phyloP scores from a whole-genome alignment of 1,140 invertebrate species.

The Danaus melanippus region DNA sequence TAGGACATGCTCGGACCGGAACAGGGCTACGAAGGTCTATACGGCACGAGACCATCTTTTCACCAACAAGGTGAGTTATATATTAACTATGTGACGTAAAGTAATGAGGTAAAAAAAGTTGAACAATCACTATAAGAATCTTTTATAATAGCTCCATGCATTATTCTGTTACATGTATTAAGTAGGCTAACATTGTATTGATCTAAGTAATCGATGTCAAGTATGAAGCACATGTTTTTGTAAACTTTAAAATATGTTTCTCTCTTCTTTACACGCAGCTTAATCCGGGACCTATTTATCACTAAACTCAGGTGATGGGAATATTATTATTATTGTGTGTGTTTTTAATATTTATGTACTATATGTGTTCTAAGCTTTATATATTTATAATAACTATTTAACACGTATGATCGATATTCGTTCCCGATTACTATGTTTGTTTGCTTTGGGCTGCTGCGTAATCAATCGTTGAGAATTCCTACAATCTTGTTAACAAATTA shows the following conservation, averaged over 20 bases:
- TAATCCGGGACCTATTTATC: slow-evolving; percentile 73
- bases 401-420: no score
- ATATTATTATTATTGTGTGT: slow-evolving; percentile 46
- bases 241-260: slow-evolving; percentile 57
- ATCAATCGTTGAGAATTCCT: no score
- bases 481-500: no score
- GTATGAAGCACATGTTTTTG: not conserved
- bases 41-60: slow-evolving; percentile 81
- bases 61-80: slow-evolving; percentile 84
- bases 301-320: slow-evolving; percentile 72
- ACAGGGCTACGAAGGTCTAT: slow-evolving; percentile 93
- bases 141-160: no score
- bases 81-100: slow-evolving; percentile 14
- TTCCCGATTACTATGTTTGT: no score
- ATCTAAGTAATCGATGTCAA: slow-evolving; percentile 5
- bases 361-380: slow-evolving; percentile 3
- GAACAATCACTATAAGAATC: no score
- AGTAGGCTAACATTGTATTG: slow-evolving; percentile 16
- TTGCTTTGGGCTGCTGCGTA: no score
- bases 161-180: slow-evolving; percentile 11
- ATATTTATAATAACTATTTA: no score
- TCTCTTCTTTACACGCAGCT: slow-evolving; percentile 71
- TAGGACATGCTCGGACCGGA: slow-evolving; percentile 94
- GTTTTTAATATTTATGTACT: slow-evolving; percentile 9
- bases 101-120: not conserved